Base-by-base conservation (phyloP, 2,113 vertebrate species). In the Myiozetetes cayanensis region DNA sequence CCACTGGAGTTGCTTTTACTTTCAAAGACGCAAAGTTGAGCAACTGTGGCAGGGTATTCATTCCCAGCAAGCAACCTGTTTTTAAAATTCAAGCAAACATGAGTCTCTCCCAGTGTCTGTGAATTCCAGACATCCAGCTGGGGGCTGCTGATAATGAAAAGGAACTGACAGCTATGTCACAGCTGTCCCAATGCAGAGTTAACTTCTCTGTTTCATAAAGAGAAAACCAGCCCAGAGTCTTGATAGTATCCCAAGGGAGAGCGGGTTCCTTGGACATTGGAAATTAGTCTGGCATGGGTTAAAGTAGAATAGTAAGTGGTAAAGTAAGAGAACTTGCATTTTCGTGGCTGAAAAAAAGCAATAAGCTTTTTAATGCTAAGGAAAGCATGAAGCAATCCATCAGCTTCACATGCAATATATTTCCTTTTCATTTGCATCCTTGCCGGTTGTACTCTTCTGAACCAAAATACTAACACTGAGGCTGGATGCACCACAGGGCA, bases 111-210 rank as follows among this genome's bases (percentile, higher is more conserved):
- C 50, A 33, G 67, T 86, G 87, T 71, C 92, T 91, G 67, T 88
- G 89, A 93, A 96, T 96, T 97, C 92, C 94, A 96, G 93, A 93
- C 85, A 88, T 80, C 87, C 96, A 94, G 88, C 87, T 94, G 96
- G 76, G 88, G 92, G 83, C 77, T 87, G 84, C 90, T 95, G 83
- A 82, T 94, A 95, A 90, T 94, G 88, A 90, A 82, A 91, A 85
- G 90, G 80, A 95, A 75, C 86, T 82, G 94, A 95, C 93, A 96
- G 92, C 80, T 75, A 92, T 6, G 21, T 79, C 73, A 88, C 94
- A 96, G 86, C 90, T 95, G 88, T 90, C 74, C 88, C 41, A n/a
- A 24, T 0, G 12, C 31, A 70, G 88, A 68, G 55, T 88, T 76
- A 78, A 74, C 53, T 77, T 77, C 79, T 91, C 67, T 53, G 61